Percentiles rank a stretch among this genome's conserved stretches.
These are phyloP conservation scores for Brotula barbata DNA, from an alignment of 2,797 vertebrate species.

Conservation along the genomic window DNA sequence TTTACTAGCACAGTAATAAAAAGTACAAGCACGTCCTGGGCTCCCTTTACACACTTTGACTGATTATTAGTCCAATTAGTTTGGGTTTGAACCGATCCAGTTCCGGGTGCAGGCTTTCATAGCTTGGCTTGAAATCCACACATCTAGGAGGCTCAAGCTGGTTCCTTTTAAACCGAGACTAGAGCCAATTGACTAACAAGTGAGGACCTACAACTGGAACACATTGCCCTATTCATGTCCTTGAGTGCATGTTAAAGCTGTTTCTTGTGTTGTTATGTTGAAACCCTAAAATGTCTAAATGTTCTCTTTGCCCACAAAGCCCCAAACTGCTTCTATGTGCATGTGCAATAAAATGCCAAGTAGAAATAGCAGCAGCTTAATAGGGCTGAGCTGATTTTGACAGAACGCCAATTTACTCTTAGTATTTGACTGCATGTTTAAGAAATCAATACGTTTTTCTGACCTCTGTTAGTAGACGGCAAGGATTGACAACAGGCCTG, in stretches of 20 bases:
- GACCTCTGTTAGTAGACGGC: constrained; percentile 33
- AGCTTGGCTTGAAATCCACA: constrained; percentile 9
- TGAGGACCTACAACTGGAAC: constrained; percentile 42
- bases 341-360: constrained; percentile 22
- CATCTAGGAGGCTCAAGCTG: constrained; percentile 45
- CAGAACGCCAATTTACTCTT: background rate
- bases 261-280: constrained; percentile 36
- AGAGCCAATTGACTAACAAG: constrained; percentile 42
- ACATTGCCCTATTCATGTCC: constrained; percentile 33
- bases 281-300: constrained; percentile 28
- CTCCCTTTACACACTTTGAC: constrained; percentile 5
- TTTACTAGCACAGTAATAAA: background rate
- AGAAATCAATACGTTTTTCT: constrained; percentile 5
- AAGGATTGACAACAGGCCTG: constrained; percentile 14
- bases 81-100: constrained; percentile 36
- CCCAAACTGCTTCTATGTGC: constrained; percentile 13
- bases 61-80: constrained; percentile 8
- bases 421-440: constrained; percentile 8
- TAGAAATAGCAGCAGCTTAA: constrained; percentile 13
- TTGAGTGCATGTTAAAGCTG: constrained; percentile 36
- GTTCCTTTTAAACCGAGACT: constrained; percentile 61
- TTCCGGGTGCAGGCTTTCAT: constrained; percentile 27
- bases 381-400: constrained; percentile 12
- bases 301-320: constrained; percentile 28
- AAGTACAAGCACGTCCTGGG: constrained; percentile 18